A percentile compares a stretch with the other conserved stretches of the same genome.
These are phyloP conservation scores for Urosaurus nigricauda DNA, from an alignment of 2,797 vertebrate genomes.

Conservation along the genomic window DNA sequence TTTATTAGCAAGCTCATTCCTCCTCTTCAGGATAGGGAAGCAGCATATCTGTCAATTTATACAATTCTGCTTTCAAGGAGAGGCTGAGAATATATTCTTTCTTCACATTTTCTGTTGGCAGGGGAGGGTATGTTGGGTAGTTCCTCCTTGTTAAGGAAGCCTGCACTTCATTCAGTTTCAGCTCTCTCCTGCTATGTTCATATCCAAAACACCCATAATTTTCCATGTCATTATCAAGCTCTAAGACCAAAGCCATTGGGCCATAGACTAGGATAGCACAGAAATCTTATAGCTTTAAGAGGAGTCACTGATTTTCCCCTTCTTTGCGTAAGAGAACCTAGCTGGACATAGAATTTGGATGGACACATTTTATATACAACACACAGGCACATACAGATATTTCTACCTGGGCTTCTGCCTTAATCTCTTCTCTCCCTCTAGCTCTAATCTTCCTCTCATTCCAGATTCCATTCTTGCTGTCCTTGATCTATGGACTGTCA, in stretches of 20 bases:
- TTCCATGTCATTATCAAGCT: background rate
- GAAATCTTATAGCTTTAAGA: background rate
- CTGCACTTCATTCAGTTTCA: background rate
- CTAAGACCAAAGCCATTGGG: background rate
- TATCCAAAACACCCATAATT: background rate
- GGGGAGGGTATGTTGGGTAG: no score
- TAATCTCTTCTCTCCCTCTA: background rate
- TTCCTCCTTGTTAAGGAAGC: background rate
- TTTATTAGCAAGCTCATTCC: background rate
- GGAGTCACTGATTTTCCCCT: background rate
- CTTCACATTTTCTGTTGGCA: background rate
- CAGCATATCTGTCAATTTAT: background rate
- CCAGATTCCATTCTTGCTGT: background rate
- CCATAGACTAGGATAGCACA: background rate
- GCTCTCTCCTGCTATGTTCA: background rate
- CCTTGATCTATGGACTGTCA: conserved; percentile 31
- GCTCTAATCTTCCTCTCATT: background rate
- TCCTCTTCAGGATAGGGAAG: background rate
- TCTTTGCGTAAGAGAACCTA: background rate
- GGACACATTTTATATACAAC: background rate
- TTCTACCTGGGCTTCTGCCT: background rate
- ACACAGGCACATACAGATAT: background rate
- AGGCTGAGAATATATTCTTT: background rate
- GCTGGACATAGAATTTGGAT: background rate
- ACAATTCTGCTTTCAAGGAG: background rate